Evolutionary conservation across 2,797 vertebrate species (phyloP).

Genomic region (Vespertilio murinus): DNA sequence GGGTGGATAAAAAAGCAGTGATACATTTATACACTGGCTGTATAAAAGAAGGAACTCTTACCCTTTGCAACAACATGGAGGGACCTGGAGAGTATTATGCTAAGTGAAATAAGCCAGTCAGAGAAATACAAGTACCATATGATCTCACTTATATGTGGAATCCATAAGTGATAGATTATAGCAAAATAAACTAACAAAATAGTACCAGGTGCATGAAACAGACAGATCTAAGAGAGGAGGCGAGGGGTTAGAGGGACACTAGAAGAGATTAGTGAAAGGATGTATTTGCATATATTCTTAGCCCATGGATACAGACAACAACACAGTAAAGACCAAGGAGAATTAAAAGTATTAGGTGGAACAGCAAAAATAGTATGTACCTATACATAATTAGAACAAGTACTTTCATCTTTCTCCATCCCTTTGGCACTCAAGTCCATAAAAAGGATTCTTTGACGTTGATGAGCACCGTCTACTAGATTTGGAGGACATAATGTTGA

Average conservation of each 20-base stretch:
- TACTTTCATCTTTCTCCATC: constrained; percentile 58
- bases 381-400: constrained; percentile 30
- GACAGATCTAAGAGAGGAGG: not conserved
- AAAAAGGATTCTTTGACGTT: constrained; percentile 56
- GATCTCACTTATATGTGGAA: not conserved
- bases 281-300: not conserved
- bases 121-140: not conserved
- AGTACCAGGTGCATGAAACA: not conserved
- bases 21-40: not conserved
- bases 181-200: not conserved
- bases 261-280: not conserved
- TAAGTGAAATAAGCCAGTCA: not conserved
- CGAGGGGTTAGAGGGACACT: rapidly evolving
- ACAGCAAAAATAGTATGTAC: constrained; percentile 34
- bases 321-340: not conserved
- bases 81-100: not conserved
- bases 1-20: not conserved
- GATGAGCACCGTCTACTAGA: not conserved
- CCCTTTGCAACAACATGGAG: not conserved
- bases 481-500: not conserved
- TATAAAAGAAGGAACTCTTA: not conserved
- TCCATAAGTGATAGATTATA: too few relatives aligned
- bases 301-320: not conserved
- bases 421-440: constrained; percentile 7
- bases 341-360: not conserved